A percentile compares a stretch with the other conserved stretches of the same genome.
These are phyloP conservation scores for Athene noctua DNA, from an alignment of 2,113 vertebrate genomes.

Conservation along the genomic window DNA sequence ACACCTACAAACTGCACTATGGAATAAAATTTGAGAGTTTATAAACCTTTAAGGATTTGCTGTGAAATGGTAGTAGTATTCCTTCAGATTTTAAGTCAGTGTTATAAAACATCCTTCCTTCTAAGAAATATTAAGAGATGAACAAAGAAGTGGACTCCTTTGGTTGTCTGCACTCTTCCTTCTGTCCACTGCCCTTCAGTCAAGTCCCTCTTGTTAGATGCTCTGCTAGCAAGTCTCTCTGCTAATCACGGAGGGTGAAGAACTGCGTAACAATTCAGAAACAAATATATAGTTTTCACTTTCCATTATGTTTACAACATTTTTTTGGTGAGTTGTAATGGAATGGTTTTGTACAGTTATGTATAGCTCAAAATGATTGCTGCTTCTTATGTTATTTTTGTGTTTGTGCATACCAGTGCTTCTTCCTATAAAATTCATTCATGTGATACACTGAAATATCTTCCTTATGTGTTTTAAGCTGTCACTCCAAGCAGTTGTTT, in stretches of 20 bases:
- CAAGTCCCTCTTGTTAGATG: background rate
- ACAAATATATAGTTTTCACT: background rate
- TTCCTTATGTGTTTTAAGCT: background rate
- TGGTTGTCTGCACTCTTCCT: background rate
- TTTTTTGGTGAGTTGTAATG: rapidly evolving
- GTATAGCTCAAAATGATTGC: background rate
- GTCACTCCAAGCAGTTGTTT: background rate
- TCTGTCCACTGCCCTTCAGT: background rate
- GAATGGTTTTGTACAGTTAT: background rate
- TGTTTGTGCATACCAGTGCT: background rate
- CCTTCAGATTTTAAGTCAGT: background rate
- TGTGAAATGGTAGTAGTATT: background rate
- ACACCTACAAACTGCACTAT: background rate
- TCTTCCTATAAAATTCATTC: background rate
- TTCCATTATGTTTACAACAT: background rate
- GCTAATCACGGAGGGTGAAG: background rate
- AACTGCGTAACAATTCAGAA: background rate
- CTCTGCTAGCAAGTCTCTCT: background rate
- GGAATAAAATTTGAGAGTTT: background rate
- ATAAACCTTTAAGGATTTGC: background rate
- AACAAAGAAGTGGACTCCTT: background rate
- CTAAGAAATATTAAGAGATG: background rate
- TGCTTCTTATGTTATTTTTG: background rate
- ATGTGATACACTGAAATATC: background rate
- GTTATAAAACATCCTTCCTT: background rate